Base-by-base conservation (phyloP, 2,888 invertebrate genomes). In the Nephrotoma flavescens region DNA sequence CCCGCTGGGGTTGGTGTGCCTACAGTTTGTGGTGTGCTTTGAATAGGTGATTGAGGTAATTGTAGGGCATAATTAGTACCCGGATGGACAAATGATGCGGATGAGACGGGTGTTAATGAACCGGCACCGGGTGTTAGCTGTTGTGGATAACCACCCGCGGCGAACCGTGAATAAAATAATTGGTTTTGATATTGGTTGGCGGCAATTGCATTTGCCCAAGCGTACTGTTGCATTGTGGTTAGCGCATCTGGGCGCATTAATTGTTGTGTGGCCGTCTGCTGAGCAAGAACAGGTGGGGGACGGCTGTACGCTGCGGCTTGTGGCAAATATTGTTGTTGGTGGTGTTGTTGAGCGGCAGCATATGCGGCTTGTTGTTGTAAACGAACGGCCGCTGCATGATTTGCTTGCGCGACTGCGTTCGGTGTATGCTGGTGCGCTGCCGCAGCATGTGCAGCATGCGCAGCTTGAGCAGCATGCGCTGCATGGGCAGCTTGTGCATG, bases 391-490 rank as follows among this genome's bases (percentile, higher is more conserved):
- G 87, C 87, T 85, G 86, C 86, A 15, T 87, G 85, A 12, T 86
- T 86, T 19, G 87, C 87, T 2, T 86, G 86, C 0, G 87, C 87
- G 0, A 86, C 87, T 15, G 87, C 87, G 0, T 87, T 86, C 85
- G 86, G 85, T 19, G 86, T 0, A 4, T 86, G 19, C 41, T 86
- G 87, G 12, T 87, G 85, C 6, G 85, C 86, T 12, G 87, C 87
- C 7, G 86, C 87, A 4, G 87, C 87, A 0, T n/a, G n/a, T n/a
- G n/a, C n/a, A n/a, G n/a, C n/a, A n/a, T n/a, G n/a, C n/a, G 87
- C 87, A 2, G 86, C 87, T 15, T 87, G 86, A 91, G 92, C 90
- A 89, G 91, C 91, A 88, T 91, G 90, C 90, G 92, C 90, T 89
- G 91, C 91, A 1, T 84, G 84, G 3, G 41, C 42, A 91, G 90